phyloP scores from a whole-genome alignment of 2,797 vertebrate genomes.

The Propithecus deckenii region DNA sequence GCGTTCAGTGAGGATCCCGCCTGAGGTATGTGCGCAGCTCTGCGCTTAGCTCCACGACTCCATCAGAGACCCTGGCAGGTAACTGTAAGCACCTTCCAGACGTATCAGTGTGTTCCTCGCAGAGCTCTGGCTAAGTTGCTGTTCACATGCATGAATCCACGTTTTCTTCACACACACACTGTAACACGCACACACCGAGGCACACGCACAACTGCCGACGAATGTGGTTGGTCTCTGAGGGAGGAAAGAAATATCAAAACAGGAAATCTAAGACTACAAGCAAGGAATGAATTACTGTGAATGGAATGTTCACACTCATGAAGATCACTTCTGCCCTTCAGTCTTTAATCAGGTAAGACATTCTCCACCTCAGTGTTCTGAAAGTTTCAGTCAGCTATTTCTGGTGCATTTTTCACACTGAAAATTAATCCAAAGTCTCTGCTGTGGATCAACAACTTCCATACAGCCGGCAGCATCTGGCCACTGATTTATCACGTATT shows the following conservation, averaged over 20 bases:
- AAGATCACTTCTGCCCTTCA: neutral
- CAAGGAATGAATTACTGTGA: neutral
- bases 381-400: conserved; percentile 33
- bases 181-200: neutral
- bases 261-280: neutral
- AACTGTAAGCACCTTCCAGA: neutral
- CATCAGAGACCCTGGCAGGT: neutral
- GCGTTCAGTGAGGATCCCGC: neutral
- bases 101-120: neutral
- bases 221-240: neutral
- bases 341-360: neutral
- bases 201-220: neutral
- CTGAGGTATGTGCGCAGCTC: neutral
- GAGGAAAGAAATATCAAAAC: neutral
- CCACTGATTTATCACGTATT: neutral
- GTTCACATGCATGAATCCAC: neutral
- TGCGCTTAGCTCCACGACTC: neutral
- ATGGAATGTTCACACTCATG: neutral
- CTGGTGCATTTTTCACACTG: neutral
- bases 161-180: neutral
- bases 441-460: neutral
- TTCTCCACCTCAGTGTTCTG: neutral
- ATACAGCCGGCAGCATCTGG: neutral
- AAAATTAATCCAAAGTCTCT: conserved; percentile 48
- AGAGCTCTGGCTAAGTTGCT: neutral